These are phyloP conservation scores for Etia nguti DNA, from an alignment of 2,113 vertebrate species.

Conservation along the genomic window DNA sequence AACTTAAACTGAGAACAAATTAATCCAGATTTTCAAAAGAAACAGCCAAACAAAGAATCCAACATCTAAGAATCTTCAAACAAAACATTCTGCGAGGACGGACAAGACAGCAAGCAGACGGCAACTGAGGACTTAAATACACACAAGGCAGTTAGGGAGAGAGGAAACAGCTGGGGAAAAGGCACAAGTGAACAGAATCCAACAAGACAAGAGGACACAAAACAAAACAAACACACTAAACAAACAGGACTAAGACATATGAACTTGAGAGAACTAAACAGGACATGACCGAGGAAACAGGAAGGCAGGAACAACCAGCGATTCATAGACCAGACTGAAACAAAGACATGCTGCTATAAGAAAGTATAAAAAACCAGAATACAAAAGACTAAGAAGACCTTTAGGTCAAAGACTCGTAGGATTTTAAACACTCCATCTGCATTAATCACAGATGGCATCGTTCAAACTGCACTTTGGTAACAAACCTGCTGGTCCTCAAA, in stretches of 20 bases:
- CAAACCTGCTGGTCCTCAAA: no score
- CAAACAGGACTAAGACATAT: fast-evolving
- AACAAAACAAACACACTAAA: not conserved
- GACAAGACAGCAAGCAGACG: not conserved
- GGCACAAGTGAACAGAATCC: not conserved
- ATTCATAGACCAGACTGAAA: not conserved
- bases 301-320: not conserved
- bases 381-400: not conserved
- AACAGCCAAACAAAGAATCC: not conserved
- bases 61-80: not conserved
- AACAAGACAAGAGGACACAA: not conserved
- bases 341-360: fast-evolving
- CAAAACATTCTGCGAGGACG: not conserved
- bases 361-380: fast-evolving
- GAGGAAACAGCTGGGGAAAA: not conserved
- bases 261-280: not conserved
- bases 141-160: not conserved
- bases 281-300: not conserved
- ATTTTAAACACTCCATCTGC: not conserved
- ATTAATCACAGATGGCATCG: fast-evolving
- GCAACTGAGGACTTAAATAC: not conserved
- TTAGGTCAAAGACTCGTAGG: not conserved
- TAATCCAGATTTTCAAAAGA: not conserved
- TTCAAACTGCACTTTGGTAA: not conserved
- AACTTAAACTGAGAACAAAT: not conserved